Evolutionary conservation across 2,888 invertebrate genomes (phyloP), one percentile per base, ranked within the genome.

Genomic region (Muscina levida): DNA sequence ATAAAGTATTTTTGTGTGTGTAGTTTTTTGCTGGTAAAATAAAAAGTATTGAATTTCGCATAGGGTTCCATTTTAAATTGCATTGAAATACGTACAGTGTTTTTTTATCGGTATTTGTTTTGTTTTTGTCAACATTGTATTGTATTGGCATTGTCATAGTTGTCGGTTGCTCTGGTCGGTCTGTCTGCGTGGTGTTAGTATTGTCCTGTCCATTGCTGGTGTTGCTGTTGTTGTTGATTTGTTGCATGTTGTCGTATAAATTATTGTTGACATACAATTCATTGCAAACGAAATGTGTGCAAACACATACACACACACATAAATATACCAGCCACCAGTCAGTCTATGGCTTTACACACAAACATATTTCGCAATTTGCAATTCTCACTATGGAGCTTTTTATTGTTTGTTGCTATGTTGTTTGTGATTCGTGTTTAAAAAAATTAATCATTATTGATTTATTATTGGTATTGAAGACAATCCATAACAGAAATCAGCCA

Each of bases 361-460:
- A 31, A 57, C 10, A 62, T 37, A 42, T 42, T 51, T 62, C 22
- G 22, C 62, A 62, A 62, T 42, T 62, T 59, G 19, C 11, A 59
- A 59, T 59, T 39, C 62, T 19, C 42, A 19, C 42, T 22, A 59
- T 67, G 31, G 48, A 17, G 17, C 10, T 11, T 10, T 51, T 66
- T 22, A 31, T 62, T 22, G 26, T 51, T 53, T 67, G n/a, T 62
- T 42, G n/a, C 1, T n/a, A n/a, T 31, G 11, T 71, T 57, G 15
- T 24, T n/a, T 62, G 17, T 57, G 11, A 19, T 51, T 19, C 44
- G n/a, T 62, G 51, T 26, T 67, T 75, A 46, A 62, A 46, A 53
- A 75, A 62, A 79, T 79, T 75, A 79, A 79, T 79, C 79, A 79
- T 72, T 75, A 79, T 79, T 79, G 79, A 79, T 79, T 75, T 79